phyloP scores from a whole-genome alignment of 2,113 vertebrate genomes.

The Phalacrocorax aristotelis region DNA sequence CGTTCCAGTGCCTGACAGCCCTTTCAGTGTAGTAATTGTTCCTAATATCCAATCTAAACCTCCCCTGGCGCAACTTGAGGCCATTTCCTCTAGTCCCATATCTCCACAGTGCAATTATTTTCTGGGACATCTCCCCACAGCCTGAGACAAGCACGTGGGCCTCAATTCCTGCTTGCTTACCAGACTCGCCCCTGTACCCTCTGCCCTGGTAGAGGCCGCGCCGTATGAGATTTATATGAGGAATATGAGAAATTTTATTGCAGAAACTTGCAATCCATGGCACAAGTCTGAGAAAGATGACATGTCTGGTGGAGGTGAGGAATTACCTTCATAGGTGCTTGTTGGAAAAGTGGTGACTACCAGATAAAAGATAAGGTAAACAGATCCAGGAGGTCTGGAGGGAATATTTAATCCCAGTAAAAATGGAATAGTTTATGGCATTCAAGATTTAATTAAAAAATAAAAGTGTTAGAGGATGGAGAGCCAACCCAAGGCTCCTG shows the following conservation, averaged over 20 bases:
- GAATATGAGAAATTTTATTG: background rate
- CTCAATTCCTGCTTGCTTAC: background rate
- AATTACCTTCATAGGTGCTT: background rate
- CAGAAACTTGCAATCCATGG: background rate
- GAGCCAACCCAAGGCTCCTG: background rate
- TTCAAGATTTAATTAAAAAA: background rate
- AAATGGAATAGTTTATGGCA: background rate
- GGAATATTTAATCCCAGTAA: background rate
- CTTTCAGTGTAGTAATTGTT: background rate
- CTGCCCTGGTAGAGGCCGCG: background rate
- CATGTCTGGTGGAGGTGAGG: background rate
- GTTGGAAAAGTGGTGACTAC: background rate
- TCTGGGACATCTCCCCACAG: background rate
- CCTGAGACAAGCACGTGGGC: background rate
- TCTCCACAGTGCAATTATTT: background rate
- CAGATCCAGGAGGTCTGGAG: background rate
- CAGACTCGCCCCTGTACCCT: background rate
- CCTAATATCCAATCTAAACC: background rate
- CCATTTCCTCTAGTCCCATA: accelerated
- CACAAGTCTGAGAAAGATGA: background rate
- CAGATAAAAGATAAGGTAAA: background rate
- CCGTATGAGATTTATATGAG: background rate
- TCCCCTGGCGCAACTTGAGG: background rate
- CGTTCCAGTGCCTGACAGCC: background rate
- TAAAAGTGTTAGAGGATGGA: background rate